phyloP scores from a whole-genome alignment of 2,797 vertebrate genomes.

The Ctenopoma kingsleyae region DNA sequence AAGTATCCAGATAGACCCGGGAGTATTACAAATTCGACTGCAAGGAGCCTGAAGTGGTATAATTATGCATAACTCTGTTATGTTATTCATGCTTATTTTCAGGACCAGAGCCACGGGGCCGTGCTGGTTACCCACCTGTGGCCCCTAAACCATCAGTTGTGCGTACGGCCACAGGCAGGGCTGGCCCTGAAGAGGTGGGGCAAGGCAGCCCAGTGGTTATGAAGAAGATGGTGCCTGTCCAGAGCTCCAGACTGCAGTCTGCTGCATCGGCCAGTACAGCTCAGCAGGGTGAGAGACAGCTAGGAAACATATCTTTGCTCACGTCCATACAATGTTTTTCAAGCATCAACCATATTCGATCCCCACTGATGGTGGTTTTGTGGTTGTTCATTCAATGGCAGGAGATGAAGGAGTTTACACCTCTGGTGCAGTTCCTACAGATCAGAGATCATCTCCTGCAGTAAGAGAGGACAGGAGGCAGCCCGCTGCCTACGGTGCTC shows the following conservation, averaged over 20 bases:
- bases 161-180: constrained; percentile 72
- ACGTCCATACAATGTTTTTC: neutral
- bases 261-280: constrained; percentile 50
- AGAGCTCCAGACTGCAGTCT: constrained; percentile 81
- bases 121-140: constrained; percentile 80
- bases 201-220: constrained; percentile 80
- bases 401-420: constrained; percentile 71
- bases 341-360: constrained; percentile 3
- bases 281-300: constrained; percentile 85
- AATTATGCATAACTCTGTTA: constrained; percentile 44
- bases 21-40: constrained; percentile 63
- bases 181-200: constrained; percentile 70
- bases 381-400: constrained; percentile 57
- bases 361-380: constrained; percentile 19
- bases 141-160: constrained; percentile 84
- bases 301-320: neutral
- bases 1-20: constrained; percentile 66
- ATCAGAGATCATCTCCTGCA: constrained; percentile 75
- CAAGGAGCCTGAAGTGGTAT: constrained; percentile 58
- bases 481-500: constrained; percentile 71
- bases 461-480: constrained; percentile 88
- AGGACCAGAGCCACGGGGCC: constrained; percentile 80
- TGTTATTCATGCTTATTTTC: constrained; percentile 47
- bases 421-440: constrained; percentile 54
- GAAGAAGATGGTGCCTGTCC: constrained; percentile 87